Evolutionary conservation across 2,888 invertebrate genomes (phyloP).

Genomic region (Argyra leucocephala): DNA sequence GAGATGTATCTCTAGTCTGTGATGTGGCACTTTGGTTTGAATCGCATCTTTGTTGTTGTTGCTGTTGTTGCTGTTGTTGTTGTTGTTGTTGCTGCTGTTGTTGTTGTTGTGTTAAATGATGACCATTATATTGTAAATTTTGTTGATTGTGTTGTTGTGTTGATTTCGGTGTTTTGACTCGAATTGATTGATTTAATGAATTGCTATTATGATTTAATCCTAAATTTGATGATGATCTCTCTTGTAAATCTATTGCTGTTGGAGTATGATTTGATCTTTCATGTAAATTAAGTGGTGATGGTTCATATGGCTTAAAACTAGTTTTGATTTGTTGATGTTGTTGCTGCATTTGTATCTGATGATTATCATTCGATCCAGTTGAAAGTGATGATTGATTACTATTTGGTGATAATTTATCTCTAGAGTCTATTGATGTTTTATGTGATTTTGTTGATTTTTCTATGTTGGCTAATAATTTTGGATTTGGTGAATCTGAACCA

Average conservation of each 20-base stretch:
- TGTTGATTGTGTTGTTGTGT: conserved; percentile 19
- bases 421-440: conserved; percentile 43
- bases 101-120: conserved; percentile 12
- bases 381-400: conserved; percentile 45
- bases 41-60: conserved; percentile 48
- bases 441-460: conserved; percentile 55
- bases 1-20: conserved; percentile 40
- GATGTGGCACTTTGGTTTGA: conserved; percentile 65
- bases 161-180: conserved; percentile 37
- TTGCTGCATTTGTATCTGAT: conserved; percentile 26
- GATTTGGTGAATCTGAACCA: conserved; percentile 76
- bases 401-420: conserved; percentile 53
- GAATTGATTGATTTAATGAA: conserved; percentile 20
- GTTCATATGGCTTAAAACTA: conserved; percentile 70
- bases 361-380: conserved; percentile 41
- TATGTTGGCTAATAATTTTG: conserved; percentile 63
- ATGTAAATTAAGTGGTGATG: conserved; percentile 37
- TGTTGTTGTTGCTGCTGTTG: conserved; percentile 23
- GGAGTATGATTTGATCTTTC: conserved; percentile 18
- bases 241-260: conserved; percentile 53
- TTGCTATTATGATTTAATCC: conserved; percentile 28
- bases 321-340: conserved; percentile 47
- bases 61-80: conserved; percentile 18
- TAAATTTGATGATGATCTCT: conserved; percentile 37
- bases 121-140: conserved; percentile 1